Evolutionary conservation across 2,113 vertebrate genomes (phyloP).

Genomic region (Bothrops jararaca): DNA sequence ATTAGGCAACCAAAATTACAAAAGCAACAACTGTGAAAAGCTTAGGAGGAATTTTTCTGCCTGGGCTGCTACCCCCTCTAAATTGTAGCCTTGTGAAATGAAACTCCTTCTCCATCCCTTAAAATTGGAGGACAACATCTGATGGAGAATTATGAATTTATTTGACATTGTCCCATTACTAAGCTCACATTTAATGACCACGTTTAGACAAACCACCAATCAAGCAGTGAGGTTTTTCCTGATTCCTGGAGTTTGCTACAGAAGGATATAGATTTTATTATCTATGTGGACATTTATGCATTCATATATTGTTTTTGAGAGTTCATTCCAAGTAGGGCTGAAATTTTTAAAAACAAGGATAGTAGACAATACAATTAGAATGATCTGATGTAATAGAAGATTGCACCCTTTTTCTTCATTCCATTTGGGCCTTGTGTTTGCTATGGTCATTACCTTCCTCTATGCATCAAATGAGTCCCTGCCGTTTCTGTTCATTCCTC

Average conservation of each 20-base stretch:
- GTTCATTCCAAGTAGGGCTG: background rate
- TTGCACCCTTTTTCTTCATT: background rate
- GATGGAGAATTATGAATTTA: background rate
- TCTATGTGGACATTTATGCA: background rate
- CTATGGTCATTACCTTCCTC: background rate
- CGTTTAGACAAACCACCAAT: background rate
- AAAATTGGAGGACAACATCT: background rate
- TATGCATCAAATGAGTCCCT: background rate
- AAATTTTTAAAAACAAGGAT: background rate
- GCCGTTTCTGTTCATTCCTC: background rate
- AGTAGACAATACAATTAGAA: background rate
- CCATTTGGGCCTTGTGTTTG: background rate
- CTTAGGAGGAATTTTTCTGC: background rate
- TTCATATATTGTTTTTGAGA: background rate
- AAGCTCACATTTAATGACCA: background rate
- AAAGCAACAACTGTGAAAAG: background rate
- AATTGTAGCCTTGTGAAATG: background rate
- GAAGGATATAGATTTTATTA: background rate
- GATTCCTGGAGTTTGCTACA: background rate
- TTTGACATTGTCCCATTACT: background rate
- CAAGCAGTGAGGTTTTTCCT: background rate
- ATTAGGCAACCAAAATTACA: background rate
- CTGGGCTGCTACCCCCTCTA: background rate
- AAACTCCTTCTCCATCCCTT: background rate
- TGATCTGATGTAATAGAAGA: background rate